Percentiles rank a stretch among this genome's conserved stretches.
Conservation (phyloP, 2,797 vertebrate species). For the Sebastes hubbsi region DNA sequence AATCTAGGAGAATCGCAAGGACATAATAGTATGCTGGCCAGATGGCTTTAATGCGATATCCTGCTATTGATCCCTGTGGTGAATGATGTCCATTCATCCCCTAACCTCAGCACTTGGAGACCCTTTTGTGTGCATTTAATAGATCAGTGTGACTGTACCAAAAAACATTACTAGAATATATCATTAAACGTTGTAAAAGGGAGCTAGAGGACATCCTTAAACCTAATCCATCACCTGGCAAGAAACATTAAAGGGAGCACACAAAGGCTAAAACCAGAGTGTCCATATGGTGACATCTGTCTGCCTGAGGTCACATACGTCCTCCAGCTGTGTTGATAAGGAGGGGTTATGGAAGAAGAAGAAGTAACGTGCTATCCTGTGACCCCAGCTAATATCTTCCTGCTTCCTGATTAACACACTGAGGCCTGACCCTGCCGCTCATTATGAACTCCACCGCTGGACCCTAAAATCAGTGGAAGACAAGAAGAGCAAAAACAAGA, state of each 20-base stretch:
- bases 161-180: background rate
- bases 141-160: background rate
- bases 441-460: slow-evolving; percentile 21
- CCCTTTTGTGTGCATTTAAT: background rate
- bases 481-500: slow-evolving; percentile 43
- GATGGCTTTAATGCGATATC: slow-evolving; percentile 35
- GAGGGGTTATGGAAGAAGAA: background rate
- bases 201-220: slow-evolving; percentile 7
- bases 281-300: slow-evolving; percentile 20
- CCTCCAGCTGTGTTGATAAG: slow-evolving; percentile 5
- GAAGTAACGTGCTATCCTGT: slow-evolving; percentile 5
- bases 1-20: slow-evolving; percentile 34
- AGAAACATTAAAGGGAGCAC: background rate
- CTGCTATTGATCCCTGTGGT: slow-evolving; percentile 30
- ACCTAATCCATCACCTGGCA: background rate
- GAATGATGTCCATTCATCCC: slow-evolving; percentile 25
- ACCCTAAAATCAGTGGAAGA: slow-evolving; percentile 12
- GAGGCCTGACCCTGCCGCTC: slow-evolving; percentile 25
- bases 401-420: slow-evolving; percentile 32
- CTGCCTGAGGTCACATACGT: background rate
- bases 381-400: slow-evolving; percentile 2
- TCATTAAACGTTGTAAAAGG: background rate
- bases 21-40: slow-evolving; percentile 17
- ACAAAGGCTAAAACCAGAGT: background rate
- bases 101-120: background rate